These are phyloP conservation scores for Eueides isabella DNA, from an alignment of 1,140 invertebrate genomes.

Conservation along the genomic window DNA sequence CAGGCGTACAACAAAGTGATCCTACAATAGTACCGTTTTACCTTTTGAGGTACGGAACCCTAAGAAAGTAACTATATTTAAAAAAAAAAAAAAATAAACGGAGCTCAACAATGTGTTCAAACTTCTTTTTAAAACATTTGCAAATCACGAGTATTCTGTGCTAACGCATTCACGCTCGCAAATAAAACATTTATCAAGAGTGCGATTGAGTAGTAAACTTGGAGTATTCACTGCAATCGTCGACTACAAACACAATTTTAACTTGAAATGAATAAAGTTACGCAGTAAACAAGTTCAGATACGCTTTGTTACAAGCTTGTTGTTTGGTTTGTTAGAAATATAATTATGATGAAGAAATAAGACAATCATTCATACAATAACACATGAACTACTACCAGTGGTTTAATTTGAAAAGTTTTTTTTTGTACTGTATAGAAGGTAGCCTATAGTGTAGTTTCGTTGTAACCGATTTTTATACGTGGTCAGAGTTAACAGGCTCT, in stretches of 20 bases:
- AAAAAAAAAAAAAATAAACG: not conserved
- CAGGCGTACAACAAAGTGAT: too few relatives aligned
- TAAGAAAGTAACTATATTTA: too few relatives aligned
- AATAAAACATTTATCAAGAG: constrained; percentile 20
- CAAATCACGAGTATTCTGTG: constrained; percentile 14
- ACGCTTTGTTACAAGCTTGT: constrained; percentile 20
- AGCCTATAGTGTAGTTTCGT: too few relatives aligned
- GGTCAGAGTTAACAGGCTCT: too few relatives aligned
- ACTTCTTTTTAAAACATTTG: constrained; percentile 2
- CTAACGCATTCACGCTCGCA: constrained; percentile 17
- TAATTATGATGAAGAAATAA: not conserved
- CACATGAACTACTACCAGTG: too few relatives aligned
- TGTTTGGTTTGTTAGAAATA: not conserved
- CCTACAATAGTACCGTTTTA: too few relatives aligned
- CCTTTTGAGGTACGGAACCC: too few relatives aligned
- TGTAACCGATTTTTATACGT: too few relatives aligned
- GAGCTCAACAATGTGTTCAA: not conserved
- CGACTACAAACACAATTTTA: constrained; percentile 20
- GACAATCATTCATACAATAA: not conserved
- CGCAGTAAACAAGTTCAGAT: constrained; percentile 19
- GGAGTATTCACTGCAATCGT: constrained; percentile 18
- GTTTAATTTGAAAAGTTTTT: too few relatives aligned
- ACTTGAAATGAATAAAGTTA: constrained; percentile 23
- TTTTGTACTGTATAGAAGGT: too few relatives aligned
- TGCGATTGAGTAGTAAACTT: constrained; percentile 22